Evolutionary conservation across 1,140 invertebrate genomes (phyloP), one percentile per base, ranked within the genome.

Genomic region (Latrodectus geometricus): DNA sequence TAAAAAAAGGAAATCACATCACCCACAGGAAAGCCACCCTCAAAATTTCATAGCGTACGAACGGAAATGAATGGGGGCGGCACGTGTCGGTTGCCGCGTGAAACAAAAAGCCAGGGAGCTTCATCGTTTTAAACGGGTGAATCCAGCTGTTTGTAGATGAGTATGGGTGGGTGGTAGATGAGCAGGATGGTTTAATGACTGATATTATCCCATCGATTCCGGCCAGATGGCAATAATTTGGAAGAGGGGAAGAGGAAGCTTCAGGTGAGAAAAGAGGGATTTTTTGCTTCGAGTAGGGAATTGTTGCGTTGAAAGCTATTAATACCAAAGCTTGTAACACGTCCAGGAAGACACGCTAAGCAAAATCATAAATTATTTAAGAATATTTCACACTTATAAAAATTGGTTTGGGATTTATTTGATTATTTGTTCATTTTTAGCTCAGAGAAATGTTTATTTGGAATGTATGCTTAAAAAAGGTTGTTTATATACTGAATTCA

Each of bases 61-160:
- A 61, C 54, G 54, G 54, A 61, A 61, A 17, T 61, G 54, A 61
- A 61, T 61, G 17, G 54, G 54, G 54, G 17, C 11, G 54, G 17
- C 17, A 61, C 11, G 54, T 61, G 11, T 14, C 54, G 54, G 11
- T 11, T 17, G 11, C 11, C 54, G 54, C 68, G 21, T 69, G 68
- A 69, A 69, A 69, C 68, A 69, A 69, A 69, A 69, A 69, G 68
- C 68, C 68, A 69, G 68, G 68, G n/a, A 23, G n/a, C 21, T 69
- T 23, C 17, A 69, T 69, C 68, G 68, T 69, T 69, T 69, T 69
- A 69, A 69, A 21, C 20, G 68, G 68, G 68, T 69, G 68, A 23
- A 69, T 69, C 68, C 68, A 69, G 17, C 68, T 69, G 68, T 23
- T 69, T 9, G 0, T 11, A 21, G n/a, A 7, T 20, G 68, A 69